Percentiles rank a stretch among this genome's conserved stretches.
These are phyloP conservation scores for Crepidodera aurea DNA, from an alignment of 2,888 invertebrate species.

Conservation along the genomic window DNA sequence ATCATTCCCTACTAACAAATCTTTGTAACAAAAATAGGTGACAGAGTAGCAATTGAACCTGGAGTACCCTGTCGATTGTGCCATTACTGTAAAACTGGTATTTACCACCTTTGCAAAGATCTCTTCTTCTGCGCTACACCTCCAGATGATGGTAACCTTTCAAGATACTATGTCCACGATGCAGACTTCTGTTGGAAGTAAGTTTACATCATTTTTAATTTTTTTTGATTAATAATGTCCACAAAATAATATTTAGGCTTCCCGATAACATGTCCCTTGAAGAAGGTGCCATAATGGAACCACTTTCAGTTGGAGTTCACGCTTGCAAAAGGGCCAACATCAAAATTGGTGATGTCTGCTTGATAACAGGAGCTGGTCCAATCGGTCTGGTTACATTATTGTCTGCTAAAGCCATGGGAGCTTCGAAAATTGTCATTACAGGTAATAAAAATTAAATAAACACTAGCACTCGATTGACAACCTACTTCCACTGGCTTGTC, in stretches of 20 bases:
- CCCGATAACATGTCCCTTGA: conserved; percentile 90
- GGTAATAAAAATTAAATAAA: conserved; percentile 63
- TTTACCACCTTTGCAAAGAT: conserved; percentile 90
- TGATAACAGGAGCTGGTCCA: conserved; percentile 87
- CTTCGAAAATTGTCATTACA: conserved; percentile 77
- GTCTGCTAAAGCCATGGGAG: conserved; percentile 86
- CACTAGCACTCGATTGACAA: no score
- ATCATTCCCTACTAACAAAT: neutral
- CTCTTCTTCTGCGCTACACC: conserved; percentile 96
- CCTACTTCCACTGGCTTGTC: no score
- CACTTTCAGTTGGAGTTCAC: conserved; percentile 92
- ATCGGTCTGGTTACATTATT: conserved; percentile 86
- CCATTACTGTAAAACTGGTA: conserved; percentile 84
- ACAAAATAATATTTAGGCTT: conserved; percentile 72
- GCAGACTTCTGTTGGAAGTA: conserved; percentile 89
- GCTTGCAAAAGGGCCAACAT: conserved; percentile 88
- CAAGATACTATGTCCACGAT: conserved; percentile 87
- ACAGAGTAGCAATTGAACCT: conserved; percentile 94
- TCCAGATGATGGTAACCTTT: conserved; percentile 88
- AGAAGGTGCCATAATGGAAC: conserved; percentile 94
- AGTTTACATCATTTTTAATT: conserved; percentile 41
- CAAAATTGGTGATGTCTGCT: conserved; percentile 72
- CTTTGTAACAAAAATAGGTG: conserved; percentile 66
- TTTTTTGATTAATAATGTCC: no score
- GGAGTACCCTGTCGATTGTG: conserved; percentile 89